Evolutionary conservation across 2,888 invertebrate species (phyloP).

Genomic region (Lithophane ornitopus): DNA sequence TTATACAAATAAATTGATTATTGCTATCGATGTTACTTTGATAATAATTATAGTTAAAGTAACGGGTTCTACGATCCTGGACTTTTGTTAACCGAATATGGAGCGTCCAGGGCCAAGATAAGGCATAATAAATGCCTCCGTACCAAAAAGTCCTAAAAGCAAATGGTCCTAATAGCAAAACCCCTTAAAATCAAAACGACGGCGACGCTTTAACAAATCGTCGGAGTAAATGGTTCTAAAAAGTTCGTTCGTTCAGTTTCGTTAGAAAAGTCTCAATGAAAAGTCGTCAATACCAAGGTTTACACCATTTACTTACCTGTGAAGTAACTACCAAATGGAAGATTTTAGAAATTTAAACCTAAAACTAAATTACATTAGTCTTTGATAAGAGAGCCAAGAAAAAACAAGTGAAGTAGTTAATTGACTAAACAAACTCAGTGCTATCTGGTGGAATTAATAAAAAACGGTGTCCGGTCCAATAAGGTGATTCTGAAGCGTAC

Average conservation of each 20-base stretch:
- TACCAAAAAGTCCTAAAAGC: too few relatives aligned
- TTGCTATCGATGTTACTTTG: background rate
- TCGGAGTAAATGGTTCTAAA: too few relatives aligned
- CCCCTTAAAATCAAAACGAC: too few relatives aligned
- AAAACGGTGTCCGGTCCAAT: background rate
- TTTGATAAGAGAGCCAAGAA: background rate
- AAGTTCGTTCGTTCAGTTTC: too few relatives aligned
- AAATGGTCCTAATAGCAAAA: too few relatives aligned
- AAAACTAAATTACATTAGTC: background rate
- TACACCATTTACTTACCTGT: background rate
- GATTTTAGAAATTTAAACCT: background rate
- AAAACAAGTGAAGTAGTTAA: background rate
- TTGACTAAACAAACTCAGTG: constrained; percentile 2
- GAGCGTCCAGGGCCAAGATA: too few relatives aligned
- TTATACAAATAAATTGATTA: background rate
- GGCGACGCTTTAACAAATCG: too few relatives aligned
- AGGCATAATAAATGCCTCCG: too few relatives aligned
- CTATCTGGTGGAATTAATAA: background rate
- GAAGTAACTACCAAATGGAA: background rate
- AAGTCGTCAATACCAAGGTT: constrained; percentile 9
- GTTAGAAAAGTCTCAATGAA: constrained; percentile 5
- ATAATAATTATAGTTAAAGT: background rate
- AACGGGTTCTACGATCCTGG: background rate
- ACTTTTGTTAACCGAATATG: background rate
- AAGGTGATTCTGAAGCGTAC: background rate